Evolutionary conservation across 2,797 vertebrate species (phyloP).

Genomic region (Notoglanidium macrostoma): DNA sequence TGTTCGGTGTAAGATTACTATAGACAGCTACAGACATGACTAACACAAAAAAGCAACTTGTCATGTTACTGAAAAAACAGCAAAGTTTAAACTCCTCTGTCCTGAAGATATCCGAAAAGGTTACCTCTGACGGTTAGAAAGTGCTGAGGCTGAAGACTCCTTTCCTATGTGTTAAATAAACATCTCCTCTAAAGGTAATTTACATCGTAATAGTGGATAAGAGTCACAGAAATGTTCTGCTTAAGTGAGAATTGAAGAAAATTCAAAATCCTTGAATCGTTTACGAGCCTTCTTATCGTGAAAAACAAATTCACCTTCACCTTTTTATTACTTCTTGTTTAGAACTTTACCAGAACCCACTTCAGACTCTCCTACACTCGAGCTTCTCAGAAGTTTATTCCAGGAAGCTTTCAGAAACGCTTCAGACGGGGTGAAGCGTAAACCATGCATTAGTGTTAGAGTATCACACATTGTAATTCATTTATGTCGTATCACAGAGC

Average conservation of each 20-base stretch:
- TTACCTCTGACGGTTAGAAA: background rate
- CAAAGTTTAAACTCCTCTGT: background rate
- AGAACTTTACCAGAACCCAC: background rate
- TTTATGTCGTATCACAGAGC: background rate
- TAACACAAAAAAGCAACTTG: background rate
- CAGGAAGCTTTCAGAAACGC: background rate
- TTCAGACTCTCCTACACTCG: background rate
- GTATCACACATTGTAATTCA: background rate
- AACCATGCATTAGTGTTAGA: background rate
- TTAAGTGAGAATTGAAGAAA: background rate
- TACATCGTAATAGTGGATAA: background rate
- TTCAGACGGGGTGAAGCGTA: background rate
- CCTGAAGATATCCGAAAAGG: background rate
- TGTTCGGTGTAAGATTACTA: too few relatives aligned
- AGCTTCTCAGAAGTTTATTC: background rate
- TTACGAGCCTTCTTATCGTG: background rate
- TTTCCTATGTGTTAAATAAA: background rate
- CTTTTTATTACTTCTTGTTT: background rate
- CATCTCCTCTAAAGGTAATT: background rate
- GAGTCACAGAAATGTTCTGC: background rate
- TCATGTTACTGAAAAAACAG: background rate
- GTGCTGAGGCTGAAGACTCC: background rate
- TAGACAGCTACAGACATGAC: too few relatives aligned
- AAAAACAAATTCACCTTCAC: background rate
- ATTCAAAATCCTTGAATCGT: background rate